These are phyloP conservation scores for Caenorhabditis inopinata DNA, from an alignment of 1,140 invertebrate species.

Conservation along the genomic window DNA sequence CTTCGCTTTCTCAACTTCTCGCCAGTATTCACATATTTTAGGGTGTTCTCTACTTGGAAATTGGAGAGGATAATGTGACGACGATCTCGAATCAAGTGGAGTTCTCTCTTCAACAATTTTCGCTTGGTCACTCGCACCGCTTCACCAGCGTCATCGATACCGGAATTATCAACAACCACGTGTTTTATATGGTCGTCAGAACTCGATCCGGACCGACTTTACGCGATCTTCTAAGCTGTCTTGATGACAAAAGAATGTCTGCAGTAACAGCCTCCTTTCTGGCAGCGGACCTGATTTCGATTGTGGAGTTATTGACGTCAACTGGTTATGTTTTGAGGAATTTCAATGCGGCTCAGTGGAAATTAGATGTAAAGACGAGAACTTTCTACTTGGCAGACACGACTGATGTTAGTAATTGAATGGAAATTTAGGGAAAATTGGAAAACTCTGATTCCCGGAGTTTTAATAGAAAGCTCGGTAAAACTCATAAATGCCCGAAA, in stretches of 20 bases:
- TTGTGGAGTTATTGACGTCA: not conserved
- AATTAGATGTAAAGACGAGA: not conserved
- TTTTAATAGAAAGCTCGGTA: too few relatives aligned
- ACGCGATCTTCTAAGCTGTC: not conserved
- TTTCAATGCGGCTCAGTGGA: not conserved
- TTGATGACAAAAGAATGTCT: not conserved
- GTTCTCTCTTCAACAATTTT: not conserved
- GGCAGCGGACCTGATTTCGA: not conserved
- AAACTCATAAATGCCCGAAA: too few relatives aligned
- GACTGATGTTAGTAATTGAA: not conserved
- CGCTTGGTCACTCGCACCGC: not conserved
- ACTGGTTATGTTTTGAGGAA: not conserved
- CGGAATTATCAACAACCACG: not conserved
- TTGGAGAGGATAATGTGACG: not conserved
- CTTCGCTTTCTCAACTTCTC: too few relatives aligned
- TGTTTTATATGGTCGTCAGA: not conserved
- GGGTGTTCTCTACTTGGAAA: not conserved
- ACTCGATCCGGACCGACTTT: not conserved
- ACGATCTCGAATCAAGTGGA: not conserved
- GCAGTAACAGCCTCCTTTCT: not conserved
- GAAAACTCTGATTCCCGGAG: too few relatives aligned
- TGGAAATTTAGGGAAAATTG: too few relatives aligned
- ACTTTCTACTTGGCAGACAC: not conserved
- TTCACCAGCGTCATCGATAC: not conserved
- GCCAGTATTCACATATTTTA: not conserved